These are phyloP conservation scores for Montifringilla adamsi DNA, from an alignment of 2,113 vertebrate genomes.

Conservation along the genomic window DNA sequence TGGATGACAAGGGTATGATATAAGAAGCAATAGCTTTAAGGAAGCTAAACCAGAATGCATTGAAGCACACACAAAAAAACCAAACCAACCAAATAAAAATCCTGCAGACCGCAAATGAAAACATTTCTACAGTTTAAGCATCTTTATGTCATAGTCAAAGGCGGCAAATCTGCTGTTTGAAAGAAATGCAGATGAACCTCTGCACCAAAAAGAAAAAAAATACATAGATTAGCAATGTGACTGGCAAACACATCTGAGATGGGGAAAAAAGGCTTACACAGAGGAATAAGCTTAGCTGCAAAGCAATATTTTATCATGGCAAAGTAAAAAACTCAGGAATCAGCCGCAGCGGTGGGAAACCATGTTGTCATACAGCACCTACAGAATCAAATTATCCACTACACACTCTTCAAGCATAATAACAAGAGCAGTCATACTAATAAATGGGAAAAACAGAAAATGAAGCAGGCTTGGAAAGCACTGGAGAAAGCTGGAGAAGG, in stretches of 20 bases:
- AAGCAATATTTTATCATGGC: slow-evolving; percentile 75
- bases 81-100: background rate
- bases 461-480: slow-evolving; percentile 65
- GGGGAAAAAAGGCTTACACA: slow-evolving; percentile 71
- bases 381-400: slow-evolving; percentile 30
- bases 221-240: slow-evolving; percentile 84
- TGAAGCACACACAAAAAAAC: slow-evolving; percentile 56
- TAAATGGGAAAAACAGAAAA: slow-evolving; percentile 53
- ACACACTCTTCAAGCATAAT: slow-evolving; percentile 60
- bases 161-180: slow-evolving; percentile 52
- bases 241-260: slow-evolving; percentile 86
- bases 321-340: slow-evolving; percentile 66
- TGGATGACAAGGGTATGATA: slow-evolving; percentile 55
- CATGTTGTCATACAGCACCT: slow-evolving; percentile 69
- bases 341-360: slow-evolving; percentile 68
- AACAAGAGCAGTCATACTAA: slow-evolving; percentile 60
- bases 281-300: slow-evolving; percentile 76
- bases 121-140: slow-evolving; percentile 56
- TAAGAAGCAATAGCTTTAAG: slow-evolving; percentile 66
- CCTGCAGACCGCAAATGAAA: slow-evolving; percentile 67
- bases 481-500: slow-evolving; percentile 57
- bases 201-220: slow-evolving; percentile 70
- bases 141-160: slow-evolving; percentile 59
- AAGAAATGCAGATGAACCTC: slow-evolving; percentile 78
- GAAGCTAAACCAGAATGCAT: slow-evolving; percentile 70